These are phyloP conservation scores for Triplophysa dalaica DNA, from an alignment of 2,113 vertebrate species.

Conservation along the genomic window DNA sequence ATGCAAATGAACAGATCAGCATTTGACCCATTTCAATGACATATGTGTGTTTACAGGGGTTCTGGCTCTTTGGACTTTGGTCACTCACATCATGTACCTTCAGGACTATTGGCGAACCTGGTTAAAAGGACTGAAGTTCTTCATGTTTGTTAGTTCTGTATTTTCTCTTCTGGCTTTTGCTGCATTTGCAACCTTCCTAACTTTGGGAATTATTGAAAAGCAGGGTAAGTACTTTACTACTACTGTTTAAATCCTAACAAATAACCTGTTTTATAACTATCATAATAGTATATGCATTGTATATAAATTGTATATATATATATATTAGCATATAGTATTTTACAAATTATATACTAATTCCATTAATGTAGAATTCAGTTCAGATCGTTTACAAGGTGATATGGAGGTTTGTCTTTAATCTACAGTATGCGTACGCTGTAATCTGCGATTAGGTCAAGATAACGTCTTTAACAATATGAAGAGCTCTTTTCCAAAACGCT, in stretches of 20 bases:
- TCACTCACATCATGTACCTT: constrained; percentile 94
- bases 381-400: too few relatives aligned
- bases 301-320: too few relatives aligned
- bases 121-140: constrained; percentile 92
- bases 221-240: constrained; percentile 78
- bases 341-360: too few relatives aligned
- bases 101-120: constrained; percentile 98
- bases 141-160: constrained; percentile 82
- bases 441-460: neutral
- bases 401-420: neutral
- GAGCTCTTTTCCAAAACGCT: too few relatives aligned
- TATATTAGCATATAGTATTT: too few relatives aligned
- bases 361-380: too few relatives aligned
- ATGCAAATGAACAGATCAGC: too few relatives aligned
- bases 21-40: neutral
- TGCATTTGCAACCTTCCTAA: constrained; percentile 83
- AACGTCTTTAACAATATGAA: neutral
- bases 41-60: constrained; percentile 77
- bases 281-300: too few relatives aligned
- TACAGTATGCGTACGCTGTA: too few relatives aligned
- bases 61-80: constrained; percentile 89
- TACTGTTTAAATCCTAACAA: too few relatives aligned
- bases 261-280: too few relatives aligned
- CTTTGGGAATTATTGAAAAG: constrained; percentile 81
- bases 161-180: constrained; percentile 81